These are phyloP conservation scores for Belonocnema kinseyi DNA, from an alignment of 1,140 invertebrate genomes.

Conservation along the genomic window DNA sequence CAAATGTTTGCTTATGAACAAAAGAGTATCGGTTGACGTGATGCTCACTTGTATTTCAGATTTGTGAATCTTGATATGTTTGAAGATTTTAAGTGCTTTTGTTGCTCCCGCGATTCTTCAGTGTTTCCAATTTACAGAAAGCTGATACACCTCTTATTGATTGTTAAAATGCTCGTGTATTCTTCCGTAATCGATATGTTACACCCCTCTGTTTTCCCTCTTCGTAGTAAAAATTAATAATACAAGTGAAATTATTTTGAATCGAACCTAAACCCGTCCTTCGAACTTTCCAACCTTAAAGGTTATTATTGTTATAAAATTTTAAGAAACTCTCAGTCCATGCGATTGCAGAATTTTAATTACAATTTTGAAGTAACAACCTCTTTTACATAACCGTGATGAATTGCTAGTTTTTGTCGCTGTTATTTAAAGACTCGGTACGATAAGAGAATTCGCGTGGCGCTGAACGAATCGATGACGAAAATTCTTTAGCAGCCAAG, in stretches of 20 bases:
- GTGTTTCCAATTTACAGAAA: background rate
- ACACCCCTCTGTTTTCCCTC: no score
- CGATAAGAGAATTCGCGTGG: slow-evolving; percentile 18
- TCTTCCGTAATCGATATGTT: background rate
- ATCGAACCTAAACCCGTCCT: no score
- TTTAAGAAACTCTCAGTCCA: no score
- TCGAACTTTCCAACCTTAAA: no score
- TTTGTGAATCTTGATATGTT: slow-evolving; percentile 67
- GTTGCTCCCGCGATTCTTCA: slow-evolving; percentile 4
- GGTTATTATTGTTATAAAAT: no score
- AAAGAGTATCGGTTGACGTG: slow-evolving; percentile 64
- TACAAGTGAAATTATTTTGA: no score
- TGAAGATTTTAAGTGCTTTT: slow-evolving; percentile 56
- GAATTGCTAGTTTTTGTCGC: background rate
- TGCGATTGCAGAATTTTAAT: background rate
- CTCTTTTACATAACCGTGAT: background rate
- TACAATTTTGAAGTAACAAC: background rate
- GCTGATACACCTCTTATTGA: background rate
- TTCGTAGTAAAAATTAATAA: no score
- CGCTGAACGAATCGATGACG: slow-evolving; percentile 22
- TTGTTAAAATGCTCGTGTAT: background rate
- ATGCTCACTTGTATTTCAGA: slow-evolving; percentile 52
- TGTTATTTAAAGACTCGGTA: background rate
- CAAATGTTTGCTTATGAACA: slow-evolving; percentile 68
- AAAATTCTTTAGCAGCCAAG: background rate